These are phyloP conservation scores for Burhinus oedicnemus DNA, from an alignment of 2,113 vertebrate genomes.

Conservation along the genomic window DNA sequence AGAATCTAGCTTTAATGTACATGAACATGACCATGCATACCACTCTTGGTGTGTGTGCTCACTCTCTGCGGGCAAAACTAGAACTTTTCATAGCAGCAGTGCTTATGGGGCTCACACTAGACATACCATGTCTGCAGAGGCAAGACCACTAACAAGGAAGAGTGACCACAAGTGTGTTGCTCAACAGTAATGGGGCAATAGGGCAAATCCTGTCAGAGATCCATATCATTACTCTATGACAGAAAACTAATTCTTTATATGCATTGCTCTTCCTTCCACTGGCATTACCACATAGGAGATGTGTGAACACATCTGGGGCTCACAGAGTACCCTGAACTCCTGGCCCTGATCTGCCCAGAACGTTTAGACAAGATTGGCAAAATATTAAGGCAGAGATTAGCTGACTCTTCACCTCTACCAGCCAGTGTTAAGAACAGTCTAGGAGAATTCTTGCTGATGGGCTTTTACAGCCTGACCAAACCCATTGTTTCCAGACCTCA, in stretches of 20 bases:
- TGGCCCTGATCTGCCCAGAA: neutral
- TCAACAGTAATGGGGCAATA: neutral
- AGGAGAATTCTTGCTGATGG: neutral
- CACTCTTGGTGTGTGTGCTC: fast-evolving
- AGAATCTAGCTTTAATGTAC: neutral
- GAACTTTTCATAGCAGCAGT: neutral
- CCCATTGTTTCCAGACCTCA: neutral
- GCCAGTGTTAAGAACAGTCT: neutral
- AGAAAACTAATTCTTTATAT: neutral
- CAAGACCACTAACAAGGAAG: neutral
- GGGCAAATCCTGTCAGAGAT: neutral
- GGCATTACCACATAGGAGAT: neutral
- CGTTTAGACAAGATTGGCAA: neutral
- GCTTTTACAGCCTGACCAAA: neutral
- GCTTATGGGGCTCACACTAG: fast-evolving
- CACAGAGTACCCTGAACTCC: neutral
- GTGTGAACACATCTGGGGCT: neutral
- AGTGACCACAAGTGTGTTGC: neutral
- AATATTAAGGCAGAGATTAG: neutral
- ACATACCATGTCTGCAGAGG: neutral
- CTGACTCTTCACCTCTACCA: neutral
- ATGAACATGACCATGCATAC: neutral
- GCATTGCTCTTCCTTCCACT: neutral
- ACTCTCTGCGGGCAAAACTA: neutral
- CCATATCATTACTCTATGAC: fast-evolving